A percentile compares a stretch with the other conserved stretches of the same genome.
Evolutionary conservation across 1,140 invertebrate species (phyloP).

Genomic region (Bombus breviceps): DNA sequence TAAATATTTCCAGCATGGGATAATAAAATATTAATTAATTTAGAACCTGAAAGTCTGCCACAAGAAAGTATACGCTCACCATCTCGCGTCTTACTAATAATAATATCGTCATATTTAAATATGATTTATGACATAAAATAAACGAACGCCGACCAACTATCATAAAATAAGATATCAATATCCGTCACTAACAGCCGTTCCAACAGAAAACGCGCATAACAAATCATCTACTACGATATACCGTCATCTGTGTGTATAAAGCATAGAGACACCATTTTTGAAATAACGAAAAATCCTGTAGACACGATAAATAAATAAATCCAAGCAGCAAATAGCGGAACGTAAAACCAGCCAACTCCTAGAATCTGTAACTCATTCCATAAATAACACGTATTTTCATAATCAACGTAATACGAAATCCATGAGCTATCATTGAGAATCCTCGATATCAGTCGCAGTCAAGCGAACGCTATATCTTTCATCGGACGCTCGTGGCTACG

Average conservation of each 20-base stretch:
- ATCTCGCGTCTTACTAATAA: no score
- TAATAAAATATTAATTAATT: no score
- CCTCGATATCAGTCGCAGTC: conserved; percentile 39
- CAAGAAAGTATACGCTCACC: no score
- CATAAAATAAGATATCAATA: neutral
- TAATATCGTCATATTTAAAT: neutral
- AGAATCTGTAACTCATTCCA: neutral
- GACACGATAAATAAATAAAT: neutral
- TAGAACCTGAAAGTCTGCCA: no score
- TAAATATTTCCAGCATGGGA: no score
- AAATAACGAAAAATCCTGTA: neutral
- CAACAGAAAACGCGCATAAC: neutral
- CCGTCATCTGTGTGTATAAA: neutral
- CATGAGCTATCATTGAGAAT: conserved; percentile 25
- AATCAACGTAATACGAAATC: conserved; percentile 25
- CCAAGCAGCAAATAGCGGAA: no score
- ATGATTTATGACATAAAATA: neutral
- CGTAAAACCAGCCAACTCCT: neutral
- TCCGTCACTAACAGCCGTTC: neutral
- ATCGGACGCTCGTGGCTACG: neutral
- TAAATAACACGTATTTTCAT: conserved; percentile 5
- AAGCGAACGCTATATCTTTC: conserved; percentile 44
- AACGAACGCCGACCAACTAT: neutral
- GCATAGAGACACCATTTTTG: neutral
- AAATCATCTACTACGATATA: neutral